phyloP scores from a whole-genome alignment of 2,888 invertebrate genomes.

The Euphydryas editha region DNA sequence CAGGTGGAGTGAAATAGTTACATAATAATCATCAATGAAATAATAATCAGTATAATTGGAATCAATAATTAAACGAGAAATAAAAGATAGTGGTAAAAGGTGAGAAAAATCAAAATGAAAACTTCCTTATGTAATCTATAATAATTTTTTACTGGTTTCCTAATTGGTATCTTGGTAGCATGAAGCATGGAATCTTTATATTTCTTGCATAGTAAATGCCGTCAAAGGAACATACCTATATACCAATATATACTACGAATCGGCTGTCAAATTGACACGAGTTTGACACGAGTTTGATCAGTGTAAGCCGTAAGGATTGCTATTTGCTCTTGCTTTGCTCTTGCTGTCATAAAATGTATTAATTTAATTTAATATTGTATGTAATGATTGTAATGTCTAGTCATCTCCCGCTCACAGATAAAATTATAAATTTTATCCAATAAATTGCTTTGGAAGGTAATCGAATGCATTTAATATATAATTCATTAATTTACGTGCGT shows the following conservation, averaged over 20 bases:
- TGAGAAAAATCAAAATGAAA: too few relatives aligned
- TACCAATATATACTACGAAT: too few relatives aligned
- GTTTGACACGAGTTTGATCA: neutral
- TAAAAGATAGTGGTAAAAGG: too few relatives aligned
- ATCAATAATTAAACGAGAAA: too few relatives aligned
- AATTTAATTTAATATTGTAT: too few relatives aligned
- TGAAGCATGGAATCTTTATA: conserved; percentile 3
- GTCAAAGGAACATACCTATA: neutral
- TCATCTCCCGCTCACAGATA: conserved; percentile 21
- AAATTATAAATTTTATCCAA: conserved; percentile 15
- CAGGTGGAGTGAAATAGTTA: too few relatives aligned
- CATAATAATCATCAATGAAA: too few relatives aligned
- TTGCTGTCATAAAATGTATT: conserved; percentile 13
- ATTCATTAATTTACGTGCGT: conserved; percentile 39
- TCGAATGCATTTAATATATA: conserved; percentile 15
- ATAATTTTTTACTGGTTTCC: too few relatives aligned
- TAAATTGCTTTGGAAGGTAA: conserved; percentile 23
- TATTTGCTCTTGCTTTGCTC: too few relatives aligned
- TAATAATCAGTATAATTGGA: too few relatives aligned
- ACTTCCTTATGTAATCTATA: too few relatives aligned
- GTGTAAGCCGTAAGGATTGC: too few relatives aligned
- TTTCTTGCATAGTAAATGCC: neutral
- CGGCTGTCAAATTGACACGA: neutral
- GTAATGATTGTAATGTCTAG: conserved; percentile 31
- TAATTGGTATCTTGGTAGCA: neutral